Base-by-base conservation (phyloP, 2,888 invertebrate genomes). In the Macrosoma leucophasiata region DNA sequence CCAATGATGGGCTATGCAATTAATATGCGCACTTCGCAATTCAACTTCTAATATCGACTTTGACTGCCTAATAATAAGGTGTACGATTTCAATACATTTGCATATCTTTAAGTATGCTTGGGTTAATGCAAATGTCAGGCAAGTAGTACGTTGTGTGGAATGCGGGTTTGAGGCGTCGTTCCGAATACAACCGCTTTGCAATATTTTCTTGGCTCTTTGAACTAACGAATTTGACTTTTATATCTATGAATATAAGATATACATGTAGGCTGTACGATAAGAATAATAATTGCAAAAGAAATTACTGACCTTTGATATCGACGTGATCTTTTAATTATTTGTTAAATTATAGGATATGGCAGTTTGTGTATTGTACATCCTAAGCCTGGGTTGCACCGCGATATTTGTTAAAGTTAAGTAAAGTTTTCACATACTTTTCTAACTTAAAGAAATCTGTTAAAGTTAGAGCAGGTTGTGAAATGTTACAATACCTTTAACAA, bases 71-170 rank as follows among this genome's bases (percentile, higher is more conserved):
- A 25, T 29, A 41, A 48, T 48, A 53, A 41, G 39, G 42, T 40
- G 36, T 42, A 22, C 12, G 33, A 42, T 30, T 24, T 32, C 29
- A 29, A 17, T 28, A 31, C 28, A 26, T 48, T 46, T 37, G 41
- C 42, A 48, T 46, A 48, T 41, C 41, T 48, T 36, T 46, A 50
- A 45, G 49, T 53, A 51, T 50, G 45, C 44, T 42, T 44, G 50
- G 52, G 52, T 41, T 45, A 52, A 70, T 67, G 72, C 66, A 70
- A 74, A 75, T 74, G 64, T 63, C 62, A 62, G 47, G 58, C 61
- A 64, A 69, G 61, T 65, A 49, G 71, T 55, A 69, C 71, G 59
- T 31, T 51, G 43, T 52, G 57, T 41, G 71, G 75, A 74, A 76
- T 76, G 74, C 67, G 66, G 65, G 60, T 50, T 58, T 53, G 53